Conservation (phyloP, 2,888 invertebrate genomes). For the Balanococcus diminutus region DNA sequence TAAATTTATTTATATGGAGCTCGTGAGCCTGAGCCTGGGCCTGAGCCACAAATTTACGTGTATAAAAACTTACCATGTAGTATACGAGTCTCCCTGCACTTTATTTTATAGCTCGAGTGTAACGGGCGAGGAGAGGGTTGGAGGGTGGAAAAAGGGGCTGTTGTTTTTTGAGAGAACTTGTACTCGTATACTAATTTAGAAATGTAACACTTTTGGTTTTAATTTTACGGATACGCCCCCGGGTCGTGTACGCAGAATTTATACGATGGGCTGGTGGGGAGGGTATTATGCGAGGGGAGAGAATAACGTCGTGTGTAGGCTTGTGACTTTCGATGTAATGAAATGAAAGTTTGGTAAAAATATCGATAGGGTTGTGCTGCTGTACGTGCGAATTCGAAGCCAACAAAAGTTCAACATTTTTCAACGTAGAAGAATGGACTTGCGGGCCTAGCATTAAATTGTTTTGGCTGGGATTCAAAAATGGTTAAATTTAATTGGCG, state of each 20-base stretch:
- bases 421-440: slow-evolving; percentile 1
- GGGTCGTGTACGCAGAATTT: neutral
- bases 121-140: neutral
- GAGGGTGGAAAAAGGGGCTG: neutral
- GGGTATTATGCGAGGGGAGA: neutral
- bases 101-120: neutral
- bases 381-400: neutral
- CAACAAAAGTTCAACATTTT: slow-evolving; percentile 32
- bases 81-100: neutral
- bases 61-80: neutral
- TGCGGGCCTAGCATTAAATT: neutral
- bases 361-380: neutral
- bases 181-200: neutral
- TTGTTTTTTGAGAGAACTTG: too few species aligned
- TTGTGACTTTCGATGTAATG: neutral
- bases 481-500: neutral
- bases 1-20: slow-evolving; percentile 14
- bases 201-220: slow-evolving; percentile 6
- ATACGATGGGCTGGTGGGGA: too few species aligned
- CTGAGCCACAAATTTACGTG: slow-evolving; percentile 16
- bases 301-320: neutral
- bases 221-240: neutral
- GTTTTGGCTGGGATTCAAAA: neutral
- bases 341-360: neutral
- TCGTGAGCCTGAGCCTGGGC: neutral